phyloP scores from a whole-genome alignment of 1,140 invertebrate species.

The Parasteatoda tepidariorum region DNA sequence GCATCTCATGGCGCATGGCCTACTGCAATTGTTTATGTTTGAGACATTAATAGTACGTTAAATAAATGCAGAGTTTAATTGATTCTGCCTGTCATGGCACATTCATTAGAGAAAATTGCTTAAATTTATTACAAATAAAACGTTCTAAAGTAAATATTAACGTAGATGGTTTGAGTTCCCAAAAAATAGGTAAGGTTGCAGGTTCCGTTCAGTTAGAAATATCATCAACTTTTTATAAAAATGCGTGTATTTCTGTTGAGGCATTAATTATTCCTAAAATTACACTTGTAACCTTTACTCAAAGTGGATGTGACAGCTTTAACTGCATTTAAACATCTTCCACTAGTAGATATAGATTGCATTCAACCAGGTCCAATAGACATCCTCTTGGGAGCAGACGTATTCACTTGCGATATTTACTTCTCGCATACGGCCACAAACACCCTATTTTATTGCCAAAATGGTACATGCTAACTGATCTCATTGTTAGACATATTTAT shows the following conservation, averaged over 20 bases:
- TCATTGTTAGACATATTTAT: conserved; percentile 10
- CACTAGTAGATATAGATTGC: conserved; percentile 9
- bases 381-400: conserved; percentile 15
- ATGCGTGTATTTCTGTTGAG: too few species aligned
- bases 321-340: not conserved
- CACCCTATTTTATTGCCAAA: conserved; percentile 13
- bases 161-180: too few species aligned
- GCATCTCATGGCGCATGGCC: not conserved
- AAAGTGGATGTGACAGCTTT: not conserved
- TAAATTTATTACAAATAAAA: not conserved
- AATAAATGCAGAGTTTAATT: not conserved
- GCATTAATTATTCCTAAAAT: not conserved
- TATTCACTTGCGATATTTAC: not conserved
- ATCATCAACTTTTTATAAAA: not conserved
- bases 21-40: not conserved
- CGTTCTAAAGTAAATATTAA: not conserved
- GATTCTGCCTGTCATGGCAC: too few species aligned
- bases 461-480: not conserved
- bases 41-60: not conserved
- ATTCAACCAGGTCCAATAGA: not conserved
- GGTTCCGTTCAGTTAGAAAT: not conserved
- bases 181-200: not conserved
- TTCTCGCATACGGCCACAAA: not conserved
- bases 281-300: not conserved
- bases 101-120: not conserved